These are phyloP conservation scores for Plumapathes pennacea DNA, from an alignment of 92 coral and sea anemone genomes.

Conservation along the genomic window DNA sequence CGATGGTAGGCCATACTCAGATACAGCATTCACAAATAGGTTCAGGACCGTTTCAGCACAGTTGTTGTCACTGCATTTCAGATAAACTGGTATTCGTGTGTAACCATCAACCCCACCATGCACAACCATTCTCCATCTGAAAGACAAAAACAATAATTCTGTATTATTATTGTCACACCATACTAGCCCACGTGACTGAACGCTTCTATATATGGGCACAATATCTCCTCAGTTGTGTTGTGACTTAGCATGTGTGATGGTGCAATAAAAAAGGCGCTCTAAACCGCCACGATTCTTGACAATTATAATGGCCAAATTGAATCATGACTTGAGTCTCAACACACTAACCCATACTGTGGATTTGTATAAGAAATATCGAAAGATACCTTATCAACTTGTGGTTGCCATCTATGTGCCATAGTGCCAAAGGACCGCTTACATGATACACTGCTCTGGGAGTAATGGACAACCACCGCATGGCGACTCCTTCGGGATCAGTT, in stretches of 20 bases:
- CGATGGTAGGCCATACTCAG: slow-evolving; percentile 39
- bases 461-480: slow-evolving; percentile 46
- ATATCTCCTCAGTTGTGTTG: too few species aligned
- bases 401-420: slow-evolving; percentile 49
- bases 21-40: slow-evolving; percentile 30
- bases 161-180: not conserved
- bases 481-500: slow-evolving; percentile 57
- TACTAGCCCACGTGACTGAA: not conserved
- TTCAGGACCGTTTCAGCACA: slow-evolving; percentile 18
- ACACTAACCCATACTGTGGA: too few species aligned
- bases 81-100: slow-evolving; percentile 15
- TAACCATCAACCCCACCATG: slow-evolving; percentile 37
- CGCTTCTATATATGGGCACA: too few species aligned
- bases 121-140: slow-evolving; percentile 41
- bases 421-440: slow-evolving; percentile 36
- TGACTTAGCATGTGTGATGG: too few species aligned
- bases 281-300: too few species aligned
- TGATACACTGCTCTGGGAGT: slow-evolving; percentile 45
- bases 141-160: not conserved
- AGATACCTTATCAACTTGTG: slow-evolving; percentile 48
- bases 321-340: too few species aligned
- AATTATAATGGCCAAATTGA: too few species aligned
- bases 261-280: too few species aligned
- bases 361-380: too few species aligned
- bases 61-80: slow-evolving; percentile 23